Percentiles rank a stretch among this genome's conserved stretches.
These are phyloP conservation scores for Lordiphosa fenestrarum DNA, from an alignment of 2,888 invertebrate species.

Conservation along the genomic window DNA sequence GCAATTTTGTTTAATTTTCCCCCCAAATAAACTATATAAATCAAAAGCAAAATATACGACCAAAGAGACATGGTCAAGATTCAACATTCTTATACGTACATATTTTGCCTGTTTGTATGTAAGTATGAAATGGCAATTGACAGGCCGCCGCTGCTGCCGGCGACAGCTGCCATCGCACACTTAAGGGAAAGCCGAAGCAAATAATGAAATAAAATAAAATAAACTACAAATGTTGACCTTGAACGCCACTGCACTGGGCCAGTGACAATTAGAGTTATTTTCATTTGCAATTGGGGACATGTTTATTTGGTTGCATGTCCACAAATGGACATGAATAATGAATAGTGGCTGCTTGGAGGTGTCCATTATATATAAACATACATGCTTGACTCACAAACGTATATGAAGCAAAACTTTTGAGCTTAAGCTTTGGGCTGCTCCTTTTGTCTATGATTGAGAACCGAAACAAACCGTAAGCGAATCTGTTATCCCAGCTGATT, in stretches of 20 bases:
- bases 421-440: no score
- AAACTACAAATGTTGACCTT: constrained; percentile 44
- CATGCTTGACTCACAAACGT: no score
- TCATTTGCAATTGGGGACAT: constrained; percentile 47
- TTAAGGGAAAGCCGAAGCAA: constrained; percentile 45
- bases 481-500: no score
- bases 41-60: constrained; percentile 34
- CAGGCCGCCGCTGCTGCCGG: constrained; percentile 32
- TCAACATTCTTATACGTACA: constrained; percentile 38
- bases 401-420: no score
- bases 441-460: no score
- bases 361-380: neutral
- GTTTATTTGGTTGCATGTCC: constrained; percentile 30
- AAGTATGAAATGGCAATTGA: constrained; percentile 33
- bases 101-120: no score
- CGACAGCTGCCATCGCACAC: constrained; percentile 51
- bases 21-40: constrained; percentile 43
- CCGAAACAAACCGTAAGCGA: no score
- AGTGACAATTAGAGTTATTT: constrained; percentile 65
- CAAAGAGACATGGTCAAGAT: constrained; percentile 29
- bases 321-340: constrained; percentile 11
- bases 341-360: neutral
- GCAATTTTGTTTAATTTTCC: constrained; percentile 21
- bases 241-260: constrained; percentile 34
- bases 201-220: constrained; percentile 17